Conservation (phyloP, 2,888 invertebrate species). For the Oscheius sp. region DNA sequence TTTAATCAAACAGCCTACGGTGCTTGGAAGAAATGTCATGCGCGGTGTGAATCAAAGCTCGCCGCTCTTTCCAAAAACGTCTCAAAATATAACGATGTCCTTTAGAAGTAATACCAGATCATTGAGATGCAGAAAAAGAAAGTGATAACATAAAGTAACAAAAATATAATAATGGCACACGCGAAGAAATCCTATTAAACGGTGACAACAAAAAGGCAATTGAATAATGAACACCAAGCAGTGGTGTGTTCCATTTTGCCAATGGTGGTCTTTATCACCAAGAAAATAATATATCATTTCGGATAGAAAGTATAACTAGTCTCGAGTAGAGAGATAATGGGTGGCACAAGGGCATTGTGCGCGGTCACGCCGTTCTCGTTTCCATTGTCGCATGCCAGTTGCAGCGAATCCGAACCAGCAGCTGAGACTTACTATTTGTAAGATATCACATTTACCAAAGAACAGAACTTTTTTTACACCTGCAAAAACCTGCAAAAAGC, state of each 20-base stretch:
- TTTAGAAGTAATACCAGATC: neutral
- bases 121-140: neutral
- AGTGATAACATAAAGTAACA: neutral
- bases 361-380: constrained; percentile 27
- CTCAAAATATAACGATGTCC: constrained; percentile 12
- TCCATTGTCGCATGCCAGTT: constrained; percentile 31
- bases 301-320: neutral
- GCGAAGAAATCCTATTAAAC: neutral
- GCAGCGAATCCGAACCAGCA: constrained; percentile 28
- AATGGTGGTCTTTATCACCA: neutral
- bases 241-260: neutral
- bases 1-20: constrained; percentile 27
- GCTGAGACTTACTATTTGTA: constrained; percentile 20
- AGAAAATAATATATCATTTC: neutral
- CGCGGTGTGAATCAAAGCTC: constrained; percentile 20
- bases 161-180: neutral
- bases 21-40: constrained; percentile 19
- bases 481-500: no score
- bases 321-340: constrained; percentile 17
- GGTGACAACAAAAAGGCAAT: neutral
- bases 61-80: constrained; percentile 16
- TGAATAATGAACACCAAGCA: neutral
- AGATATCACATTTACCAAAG: no score
- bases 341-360: constrained; percentile 30
- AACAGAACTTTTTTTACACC: no score